Percentiles rank a stretch among this genome's conserved stretches.
These are phyloP conservation scores for Atta texana DNA, from an alignment of 1,140 invertebrate species.

Conservation along the genomic window DNA sequence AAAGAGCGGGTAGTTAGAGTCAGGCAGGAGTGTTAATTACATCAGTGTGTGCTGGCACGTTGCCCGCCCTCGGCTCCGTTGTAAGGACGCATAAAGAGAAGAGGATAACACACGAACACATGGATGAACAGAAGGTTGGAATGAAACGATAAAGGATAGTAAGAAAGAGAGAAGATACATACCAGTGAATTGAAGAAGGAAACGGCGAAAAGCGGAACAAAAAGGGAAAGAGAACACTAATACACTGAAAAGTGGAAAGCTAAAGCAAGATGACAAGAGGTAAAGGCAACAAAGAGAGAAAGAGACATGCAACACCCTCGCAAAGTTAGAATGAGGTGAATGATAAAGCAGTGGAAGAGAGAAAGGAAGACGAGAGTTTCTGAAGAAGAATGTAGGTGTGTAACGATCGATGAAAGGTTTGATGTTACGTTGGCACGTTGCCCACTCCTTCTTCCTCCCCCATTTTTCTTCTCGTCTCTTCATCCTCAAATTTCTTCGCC, in stretches of 20 bases:
- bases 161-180: slow-evolving; percentile 21
- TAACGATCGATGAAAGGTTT: slow-evolving; percentile 71
- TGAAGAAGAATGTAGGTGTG: slow-evolving; percentile 34
- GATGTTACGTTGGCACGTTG: slow-evolving; percentile 72
- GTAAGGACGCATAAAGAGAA: slow-evolving; percentile 34
- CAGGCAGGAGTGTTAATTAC: slow-evolving; percentile 79
- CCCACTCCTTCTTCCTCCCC: slow-evolving; percentile 58
- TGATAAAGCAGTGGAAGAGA: background rate
- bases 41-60: slow-evolving; percentile 78
- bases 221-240: background rate
- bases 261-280: background rate
- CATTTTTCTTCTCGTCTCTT: slow-evolving; percentile 23
- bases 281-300: background rate
- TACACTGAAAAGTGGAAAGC: background rate
- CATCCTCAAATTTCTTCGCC: slow-evolving; percentile 68
- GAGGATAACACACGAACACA: slow-evolving; percentile 7
- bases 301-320: background rate
- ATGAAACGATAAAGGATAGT: background rate
- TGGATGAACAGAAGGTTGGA: background rate
- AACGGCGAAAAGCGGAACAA: background rate
- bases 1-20: slow-evolving; percentile 58
- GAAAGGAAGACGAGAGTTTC: slow-evolving; percentile 10
- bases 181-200: background rate
- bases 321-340: background rate
- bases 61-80: slow-evolving; percentile 65